phyloP scores from a whole-genome alignment of 1,140 invertebrate genomes.

The Drosophila nigrodunni region DNA sequence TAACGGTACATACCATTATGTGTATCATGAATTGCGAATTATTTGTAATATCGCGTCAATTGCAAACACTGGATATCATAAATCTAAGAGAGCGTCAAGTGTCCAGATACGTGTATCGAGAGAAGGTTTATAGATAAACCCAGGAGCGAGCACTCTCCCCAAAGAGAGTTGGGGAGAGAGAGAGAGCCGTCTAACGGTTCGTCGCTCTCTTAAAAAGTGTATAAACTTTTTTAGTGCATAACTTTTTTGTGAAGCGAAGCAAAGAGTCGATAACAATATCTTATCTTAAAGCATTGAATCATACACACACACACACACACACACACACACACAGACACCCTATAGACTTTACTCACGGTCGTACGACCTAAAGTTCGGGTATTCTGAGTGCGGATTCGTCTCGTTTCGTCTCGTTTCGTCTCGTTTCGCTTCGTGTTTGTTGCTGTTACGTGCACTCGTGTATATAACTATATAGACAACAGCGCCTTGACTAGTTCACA shows the following conservation, averaged over 20 bases:
- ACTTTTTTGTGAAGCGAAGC: conserved; percentile 17
- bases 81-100: conserved; percentile 40
- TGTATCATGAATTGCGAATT: conserved; percentile 13
- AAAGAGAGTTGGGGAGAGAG: not conserved
- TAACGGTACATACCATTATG: conserved; percentile 15
- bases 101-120: conserved; percentile 5
- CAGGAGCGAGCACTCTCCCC: not conserved
- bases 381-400: no score
- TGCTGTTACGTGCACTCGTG: not conserved
- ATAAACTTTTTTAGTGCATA: conserved; percentile 38
- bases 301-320: conserved; percentile 30
- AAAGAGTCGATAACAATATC: conserved; percentile 73
- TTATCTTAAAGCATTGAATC: conserved; percentile 75
- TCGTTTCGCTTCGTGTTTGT: not conserved
- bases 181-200: conserved; percentile 15
- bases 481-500: not conserved
- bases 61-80: conserved; percentile 16
- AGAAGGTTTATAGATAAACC: conserved; percentile 24
- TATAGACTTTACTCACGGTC: not conserved
- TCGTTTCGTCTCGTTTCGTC: not conserved
- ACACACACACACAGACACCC: conserved; percentile 13
- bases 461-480: conserved; percentile 1
- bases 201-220: conserved; percentile 54
- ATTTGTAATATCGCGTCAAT: conserved; percentile 27
- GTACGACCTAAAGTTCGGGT: not conserved